Evolutionary conservation across 2,888 invertebrate genomes (phyloP), one percentile per base, ranked within the genome.

Genomic region (Criorhina ranunculi): DNA sequence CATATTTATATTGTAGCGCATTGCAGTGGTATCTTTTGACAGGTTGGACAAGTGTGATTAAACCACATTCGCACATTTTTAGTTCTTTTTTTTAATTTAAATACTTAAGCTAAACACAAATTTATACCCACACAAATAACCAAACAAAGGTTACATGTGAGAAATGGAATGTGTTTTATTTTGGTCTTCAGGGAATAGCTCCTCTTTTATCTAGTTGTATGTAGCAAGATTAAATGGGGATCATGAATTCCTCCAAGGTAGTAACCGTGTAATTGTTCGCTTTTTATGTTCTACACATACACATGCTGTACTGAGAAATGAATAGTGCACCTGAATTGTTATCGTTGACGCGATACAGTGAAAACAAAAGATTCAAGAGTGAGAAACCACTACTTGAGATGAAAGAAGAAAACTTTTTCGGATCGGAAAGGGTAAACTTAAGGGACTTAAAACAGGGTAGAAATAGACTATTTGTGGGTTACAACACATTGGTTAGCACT

Each of bases 221-320:
- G 49, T 49, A 67, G 49, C 66, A 73, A 73, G 72, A 78, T 83
- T 83, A 78, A 83, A 67, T 73, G 73, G 83, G 82, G 83, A 83
- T 73, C 72, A 67, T 67, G 72, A 60, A 73, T 78, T 60, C 40
- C 83, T 78, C 83, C 55, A 64, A 78, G 72, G 78, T 83, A 83
- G 83, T 83, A 73, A 78, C 67, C 55, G 67, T 83, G 73, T 73
- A 82, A 82, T 83, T 83, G 72, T 78, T 73, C 60, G 33, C 44
- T 66, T 72, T 78, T 69, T 69, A 78, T 78, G 67, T 55, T 67
- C 46, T 62, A 15, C n/a, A n/a, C 72, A 40, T 62, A 15, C n/a
- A n/a, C 72, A 40, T 49, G 11, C 15, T 69, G 53, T 53, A 51
- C 35, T 9, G 44, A 59, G 66, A 78, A 60, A 75, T 49, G n/a